These are phyloP conservation scores for Haliclona indistincta DNA, from an alignment of 37 sponge, comb jelly and placozoan genomes.

Conservation along the genomic window DNA sequence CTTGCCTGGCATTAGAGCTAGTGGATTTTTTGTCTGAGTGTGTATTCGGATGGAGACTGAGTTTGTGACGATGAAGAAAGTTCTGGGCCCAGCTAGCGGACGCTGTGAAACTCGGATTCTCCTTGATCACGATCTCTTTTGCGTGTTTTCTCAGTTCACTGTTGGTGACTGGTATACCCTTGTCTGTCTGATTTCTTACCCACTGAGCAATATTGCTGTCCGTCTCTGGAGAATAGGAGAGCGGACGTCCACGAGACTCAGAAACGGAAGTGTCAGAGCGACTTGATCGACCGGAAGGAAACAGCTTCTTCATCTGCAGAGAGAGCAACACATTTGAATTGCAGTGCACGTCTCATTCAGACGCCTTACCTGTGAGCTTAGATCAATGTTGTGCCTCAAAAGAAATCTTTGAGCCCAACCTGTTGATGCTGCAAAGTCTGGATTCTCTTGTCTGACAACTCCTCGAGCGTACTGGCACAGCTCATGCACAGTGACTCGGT, in stretches of 20 bases:
- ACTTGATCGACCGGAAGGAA: background rate
- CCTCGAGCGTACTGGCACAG: conserved; percentile 63
- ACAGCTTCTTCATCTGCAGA: too few species aligned
- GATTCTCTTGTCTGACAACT: conserved; percentile 63
- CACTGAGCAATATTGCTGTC: conserved; percentile 66
- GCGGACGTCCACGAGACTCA: conserved; percentile 60
- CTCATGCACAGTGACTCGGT: conserved; percentile 57
- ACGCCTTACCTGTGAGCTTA: conserved; percentile 8
- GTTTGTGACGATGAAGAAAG: conserved; percentile 67
- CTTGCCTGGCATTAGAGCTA: background rate
- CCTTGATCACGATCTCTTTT: conserved; percentile 53
- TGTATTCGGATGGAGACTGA: conserved; percentile 37
- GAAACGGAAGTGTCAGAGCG: background rate
- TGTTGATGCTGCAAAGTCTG: conserved; percentile 71
- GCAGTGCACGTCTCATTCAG: too few species aligned
- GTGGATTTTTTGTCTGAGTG: background rate
- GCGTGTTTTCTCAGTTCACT: conserved; percentile 72
- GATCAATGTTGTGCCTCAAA: conserved; percentile 48
- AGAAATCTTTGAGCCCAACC: conserved; percentile 84
- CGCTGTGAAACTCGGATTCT: conserved; percentile 75
- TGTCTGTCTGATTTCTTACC: conserved; percentile 40
- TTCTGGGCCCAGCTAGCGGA: conserved; percentile 92
- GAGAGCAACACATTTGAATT: too few species aligned
- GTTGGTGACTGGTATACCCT: conserved; percentile 53
- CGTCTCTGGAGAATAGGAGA: conserved; percentile 66